phyloP scores from a whole-genome alignment of 2,113 vertebrate species.

The Gobiocypris rarus region DNA sequence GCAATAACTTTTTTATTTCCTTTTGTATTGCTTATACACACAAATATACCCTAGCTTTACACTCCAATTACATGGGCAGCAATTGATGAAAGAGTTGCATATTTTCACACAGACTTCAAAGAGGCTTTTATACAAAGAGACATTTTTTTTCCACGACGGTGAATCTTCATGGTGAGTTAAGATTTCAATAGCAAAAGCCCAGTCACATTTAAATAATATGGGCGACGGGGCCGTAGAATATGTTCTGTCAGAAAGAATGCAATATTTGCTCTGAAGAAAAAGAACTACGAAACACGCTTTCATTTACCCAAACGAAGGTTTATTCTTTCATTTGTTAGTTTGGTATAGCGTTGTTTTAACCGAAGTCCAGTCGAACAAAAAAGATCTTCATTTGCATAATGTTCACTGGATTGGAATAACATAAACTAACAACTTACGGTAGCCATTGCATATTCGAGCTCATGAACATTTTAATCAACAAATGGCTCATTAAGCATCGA shows the following conservation, averaged over 20 bases:
- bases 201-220: conserved; percentile 98
- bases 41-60: conserved; percentile 78
- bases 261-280: conserved; percentile 90
- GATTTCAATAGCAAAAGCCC: conserved; percentile 98
- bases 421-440: neutral
- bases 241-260: conserved; percentile 90
- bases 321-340: neutral
- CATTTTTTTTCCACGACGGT: conserved; percentile 94
- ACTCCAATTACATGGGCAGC: conserved; percentile 87
- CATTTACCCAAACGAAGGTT: conserved; percentile 65
- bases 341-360: conserved; percentile 22
- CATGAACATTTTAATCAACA: neutral
- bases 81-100: conserved; percentile 89
- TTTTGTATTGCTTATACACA: conserved; percentile 47
- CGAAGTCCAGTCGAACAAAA: too few relatives aligned
- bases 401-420: neutral
- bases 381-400: too few relatives aligned
- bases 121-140: conserved; percentile 89
- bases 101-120: conserved; percentile 97
- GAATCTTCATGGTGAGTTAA: conserved; percentile 99
- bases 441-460: neutral
- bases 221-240: conserved; percentile 86
- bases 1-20: conserved; percentile 20
- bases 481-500: neutral
- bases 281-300: conserved; percentile 75